A percentile compares a stretch with the other conserved stretches of the same genome.
Conservation (phyloP, 2,113 vertebrate species). For the Oceanites oceanicus region DNA sequence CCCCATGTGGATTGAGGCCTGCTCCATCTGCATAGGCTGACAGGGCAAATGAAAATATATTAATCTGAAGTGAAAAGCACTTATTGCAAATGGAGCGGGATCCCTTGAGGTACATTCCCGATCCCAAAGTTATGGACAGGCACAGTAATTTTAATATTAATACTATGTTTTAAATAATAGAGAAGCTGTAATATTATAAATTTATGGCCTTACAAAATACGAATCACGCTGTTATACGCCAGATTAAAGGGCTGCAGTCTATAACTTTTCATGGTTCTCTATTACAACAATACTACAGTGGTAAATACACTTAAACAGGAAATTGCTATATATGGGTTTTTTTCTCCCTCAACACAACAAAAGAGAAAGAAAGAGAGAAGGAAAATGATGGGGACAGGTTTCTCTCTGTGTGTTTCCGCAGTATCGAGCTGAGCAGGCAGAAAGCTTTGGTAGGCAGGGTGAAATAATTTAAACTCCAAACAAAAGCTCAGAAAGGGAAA, state of each 20-base stretch:
- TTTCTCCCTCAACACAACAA: background rate
- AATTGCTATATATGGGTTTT: background rate
- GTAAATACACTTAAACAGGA: background rate
- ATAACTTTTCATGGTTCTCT: background rate
- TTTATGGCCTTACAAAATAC: background rate
- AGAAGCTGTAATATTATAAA: background rate
- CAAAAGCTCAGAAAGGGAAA: background rate
- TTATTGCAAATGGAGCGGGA: background rate
- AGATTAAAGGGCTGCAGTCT: background rate
- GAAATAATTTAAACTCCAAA: background rate
- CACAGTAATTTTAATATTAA: background rate
- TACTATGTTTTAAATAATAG: background rate
- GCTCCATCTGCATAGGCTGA: conserved; percentile 9
- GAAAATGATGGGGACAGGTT: background rate
- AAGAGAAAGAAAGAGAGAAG: background rate
- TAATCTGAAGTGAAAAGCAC: conserved; percentile 39
- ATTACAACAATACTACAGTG: background rate
- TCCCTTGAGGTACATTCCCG: conserved; percentile 6
- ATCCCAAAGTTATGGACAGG: background rate
- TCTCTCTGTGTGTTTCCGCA: background rate
- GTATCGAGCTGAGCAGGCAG: background rate
- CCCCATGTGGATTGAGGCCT: background rate
- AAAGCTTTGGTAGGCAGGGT: background rate
- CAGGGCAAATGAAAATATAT: conserved; percentile 29
- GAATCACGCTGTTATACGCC: background rate